Conservation (phyloP, 2,113 vertebrate genomes). For the Odobenus rosmarus region DNA sequence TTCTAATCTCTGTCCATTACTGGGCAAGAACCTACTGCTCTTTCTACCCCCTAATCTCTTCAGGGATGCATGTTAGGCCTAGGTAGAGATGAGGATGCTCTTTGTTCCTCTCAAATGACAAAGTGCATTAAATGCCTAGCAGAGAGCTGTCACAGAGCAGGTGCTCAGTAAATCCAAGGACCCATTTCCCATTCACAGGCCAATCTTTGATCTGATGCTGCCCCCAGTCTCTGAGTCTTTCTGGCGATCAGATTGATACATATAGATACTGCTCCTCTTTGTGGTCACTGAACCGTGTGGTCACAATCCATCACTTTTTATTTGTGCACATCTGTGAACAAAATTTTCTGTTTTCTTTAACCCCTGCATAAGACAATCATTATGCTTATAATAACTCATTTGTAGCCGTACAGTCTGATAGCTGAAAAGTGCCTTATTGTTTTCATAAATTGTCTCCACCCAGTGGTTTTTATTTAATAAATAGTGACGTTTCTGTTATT, state of each 20-base stretch:
- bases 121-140: too few species aligned
- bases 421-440: slow-evolving; percentile 30
- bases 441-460: slow-evolving; percentile 27
- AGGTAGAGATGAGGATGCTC: neutral
- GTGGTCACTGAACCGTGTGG: neutral
- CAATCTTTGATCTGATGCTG: neutral
- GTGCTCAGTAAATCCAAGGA: neutral
- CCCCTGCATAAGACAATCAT: neutral
- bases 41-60: too few species aligned
- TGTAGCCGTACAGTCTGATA: neutral
- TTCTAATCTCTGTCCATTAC: neutral
- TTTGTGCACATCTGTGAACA: neutral
- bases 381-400: neutral
- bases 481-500: neutral
- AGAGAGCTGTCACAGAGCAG: neutral
- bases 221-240: neutral
- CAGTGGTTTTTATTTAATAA: neutral
- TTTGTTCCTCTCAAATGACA: neutral
- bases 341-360: neutral
- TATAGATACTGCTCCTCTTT: neutral
- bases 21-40: too few species aligned
- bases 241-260: neutral
- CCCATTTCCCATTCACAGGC: neutral
- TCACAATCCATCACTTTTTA: neutral
- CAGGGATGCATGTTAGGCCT: too few species aligned